These are phyloP conservation scores for human DNA, from an alignment of 2,113 vertebrate genomes.

Conservation along the genomic window GRCh38 chr16:52219501-52220000, in stretches of 20 bases:
- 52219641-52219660: no score
- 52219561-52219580: neutral
- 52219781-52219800: neutral
- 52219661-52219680: no score
- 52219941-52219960: neutral
- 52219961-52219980: neutral
- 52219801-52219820: neutral
- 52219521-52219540: neutral
- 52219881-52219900: neutral
- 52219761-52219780: neutral
- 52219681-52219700: neutral
- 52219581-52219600: neutral
- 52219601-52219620: neutral
- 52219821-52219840: neutral
- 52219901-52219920: neutral
- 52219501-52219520: slow-evolving; percentile 3
- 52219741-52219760: neutral
- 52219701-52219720: neutral
- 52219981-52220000: neutral
- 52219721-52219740: neutral
- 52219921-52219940: neutral
- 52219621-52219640: neutral
- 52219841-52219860: neutral
- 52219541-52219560: neutral
- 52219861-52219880: neutral